These are phyloP conservation scores for Drymonia ruficornis DNA, from an alignment of 2,888 invertebrate genomes.

Conservation along the genomic window DNA sequence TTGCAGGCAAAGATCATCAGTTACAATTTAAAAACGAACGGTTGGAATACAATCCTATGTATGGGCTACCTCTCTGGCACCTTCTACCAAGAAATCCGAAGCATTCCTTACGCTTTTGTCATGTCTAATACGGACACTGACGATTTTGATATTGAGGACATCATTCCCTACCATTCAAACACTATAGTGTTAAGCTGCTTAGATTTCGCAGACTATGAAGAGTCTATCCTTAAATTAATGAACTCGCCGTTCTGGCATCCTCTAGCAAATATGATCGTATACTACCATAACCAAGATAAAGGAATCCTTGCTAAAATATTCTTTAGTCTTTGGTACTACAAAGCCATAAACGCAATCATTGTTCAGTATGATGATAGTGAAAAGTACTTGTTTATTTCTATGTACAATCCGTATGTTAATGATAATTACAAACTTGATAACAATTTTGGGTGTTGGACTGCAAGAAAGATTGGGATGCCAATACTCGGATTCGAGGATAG, in stretches of 20 bases:
- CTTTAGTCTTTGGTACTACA: conserved; percentile 65
- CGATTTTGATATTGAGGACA: conserved; percentile 53
- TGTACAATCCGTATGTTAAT: conserved; percentile 58
- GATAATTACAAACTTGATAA: conserved; percentile 47
- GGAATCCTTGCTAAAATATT: conserved; percentile 55
- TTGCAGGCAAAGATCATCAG: conserved; percentile 59
- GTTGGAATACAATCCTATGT: conserved; percentile 61
- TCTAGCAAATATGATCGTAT: conserved; percentile 57
- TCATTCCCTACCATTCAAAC: conserved; percentile 57
- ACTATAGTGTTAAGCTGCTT: conserved; percentile 52
- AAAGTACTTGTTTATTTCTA: conserved; percentile 42
- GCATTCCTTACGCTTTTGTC: conserved; percentile 47
- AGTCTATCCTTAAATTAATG: conserved; percentile 50
- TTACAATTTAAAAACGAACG: conserved; percentile 56
- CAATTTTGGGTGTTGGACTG: conserved; percentile 62
- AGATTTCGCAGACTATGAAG: conserved; percentile 55
- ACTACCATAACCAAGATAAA: conserved; percentile 47
- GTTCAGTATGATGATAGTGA: conserved; percentile 51
- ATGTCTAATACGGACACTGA: conserved; percentile 46
- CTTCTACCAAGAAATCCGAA: conserved; percentile 49
- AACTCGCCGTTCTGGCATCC: conserved; percentile 64
- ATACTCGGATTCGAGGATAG: conserved; percentile 49
- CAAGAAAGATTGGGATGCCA: conserved; percentile 54
- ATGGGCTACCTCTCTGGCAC: conserved; percentile 58
- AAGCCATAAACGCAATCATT: conserved; percentile 56